Evolutionary conservation across 2,888 invertebrate genomes (phyloP), one percentile per base, ranked within the genome.

Genomic region (Oscheius sp.): DNA sequence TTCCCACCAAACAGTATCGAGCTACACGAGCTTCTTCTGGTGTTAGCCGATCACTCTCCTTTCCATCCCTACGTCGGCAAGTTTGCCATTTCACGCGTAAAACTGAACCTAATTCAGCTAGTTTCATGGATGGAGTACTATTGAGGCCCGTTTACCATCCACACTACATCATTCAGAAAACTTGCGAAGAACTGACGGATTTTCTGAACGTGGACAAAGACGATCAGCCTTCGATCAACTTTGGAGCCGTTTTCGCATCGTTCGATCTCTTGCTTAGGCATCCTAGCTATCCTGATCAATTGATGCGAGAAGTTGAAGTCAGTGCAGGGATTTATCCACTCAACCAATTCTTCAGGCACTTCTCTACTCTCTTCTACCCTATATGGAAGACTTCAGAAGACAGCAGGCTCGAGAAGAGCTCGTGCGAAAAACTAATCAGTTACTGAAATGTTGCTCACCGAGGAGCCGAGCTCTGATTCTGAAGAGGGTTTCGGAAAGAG

Each of bases 31-130:
- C 51, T 65, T 5, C 35, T 65, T 3, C 47, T 29, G 21, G 50
- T 51, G 1, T 32, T 51, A 2, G 29, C 47, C 10, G 33, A 51
- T 13, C 65, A 33, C 1, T 13, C 65, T 50, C 65, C 73, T 3
- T 73, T 65, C 13, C 73, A 73, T 65, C 73, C 73, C 35, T 57
- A 32, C 48, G 32, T 73, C 4, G 73, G 63, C 65, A 33, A 7
- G 65, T 51, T 29, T 3, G n/a, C 9, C 10, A 13, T n/a, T 63
- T 47, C 29, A 13, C n/a, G n/a, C 58, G 3, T 37, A 13, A 60
- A 60, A 51, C 11, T 21, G 53, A 2, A 42, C 9, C 13, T 13
- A 10, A 35, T 62, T 37, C 7, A n/a, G 13, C 7, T 13, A 13
- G 21, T 42, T 37, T 21, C 13, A 42, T 42, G 7, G 62, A 42